Base-by-base conservation (phyloP, 2,797 vertebrate species). In the Jordanella pulchra region DNA sequence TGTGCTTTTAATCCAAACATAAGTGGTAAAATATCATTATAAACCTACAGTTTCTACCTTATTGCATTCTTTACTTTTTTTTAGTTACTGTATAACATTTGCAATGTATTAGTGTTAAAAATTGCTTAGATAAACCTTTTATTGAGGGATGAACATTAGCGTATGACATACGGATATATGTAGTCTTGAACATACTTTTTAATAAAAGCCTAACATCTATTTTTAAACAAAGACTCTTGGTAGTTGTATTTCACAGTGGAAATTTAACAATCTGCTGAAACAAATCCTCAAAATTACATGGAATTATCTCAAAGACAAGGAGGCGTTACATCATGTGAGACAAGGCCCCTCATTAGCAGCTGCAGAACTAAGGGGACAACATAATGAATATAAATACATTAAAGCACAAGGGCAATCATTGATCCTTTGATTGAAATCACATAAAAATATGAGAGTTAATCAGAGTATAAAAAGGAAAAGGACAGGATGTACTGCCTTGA, bases 211-310 rank as follows among this genome's bases (percentile, higher is more conserved):
- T 39, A 50, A 39, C 30, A 77, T 69, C 56, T 13, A 64, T 54
- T 67, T 78, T 63, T 17, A 51, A 64, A 28, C 55, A 30, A 50
- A 7, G 42, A 61, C 27, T n/a, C 13, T 73, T 30, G 73, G n/a
- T 51, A 63, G 67, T 30, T 42, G 42, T 42, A 14, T 65, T 67
- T 77, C 39, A 56, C 14, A 58, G 42, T 13, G 21, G 42, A 66
- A 73, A 74, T 68, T 63, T 15, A 70, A 18, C 18, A 58, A 28
- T 78, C 54, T 71, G 63, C 72, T 77, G 47, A 73, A 76, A 77
- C 35, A 48, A 60, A 70, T 75, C 39, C 56, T 77, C 48, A 68
- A 65, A 80, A 74, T 79, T 14, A 73, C 72, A 72, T n/a, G 3
- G 42, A 63, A 53, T 65, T 61, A 65, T 45, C 72, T 78, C 28